Base-by-base conservation (phyloP, 2,113 vertebrate species). In the Mobula hypostoma region DNA sequence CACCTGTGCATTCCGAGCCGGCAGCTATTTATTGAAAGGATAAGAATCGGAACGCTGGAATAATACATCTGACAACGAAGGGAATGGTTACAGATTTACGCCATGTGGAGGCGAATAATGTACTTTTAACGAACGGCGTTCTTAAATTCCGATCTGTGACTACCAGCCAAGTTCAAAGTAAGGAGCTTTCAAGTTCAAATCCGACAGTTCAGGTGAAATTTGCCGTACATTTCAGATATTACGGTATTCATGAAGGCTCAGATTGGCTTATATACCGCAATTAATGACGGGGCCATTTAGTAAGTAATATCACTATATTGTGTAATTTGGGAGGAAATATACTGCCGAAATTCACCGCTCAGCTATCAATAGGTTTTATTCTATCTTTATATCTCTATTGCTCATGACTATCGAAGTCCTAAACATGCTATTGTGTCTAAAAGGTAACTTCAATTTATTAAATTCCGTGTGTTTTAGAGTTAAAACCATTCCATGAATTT, bases 121-220 rank as follows among this genome's bases (percentile, higher is more conserved):
- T 5, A 19, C n/a, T 1, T 92, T 92, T 92, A 92, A 40, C 8
- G 90, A 12, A 56, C n/a, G 15, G 1, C 3, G 11, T 48, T 48
- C 90, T 48, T 36, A 74, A 92, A 74, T 72, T 93, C 66, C 70
- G 32, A 27, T 68, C 70, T 76, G 91, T 29, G 70, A 48, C 40
- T 7, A 32, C 91, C 27, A 14, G 70, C 70, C 91, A 93, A 93
- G 91, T 93, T 93, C 91, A 93, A 93, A 70, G 68, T 92, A 92
- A 48, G 24, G 66, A 72, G 17, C 91, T 74, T 74, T 48, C 91
- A 93, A 93, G 91, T 93, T 93, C 91, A 93, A 93, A 93, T 24
- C 19, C 91, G 40, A 11, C 68, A 74, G 12, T 93, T 93, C 68
- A 27, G 70, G 24, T 93, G 27, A 76, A 72, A 48, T 32, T 40